A percentile compares a stretch with the other conserved stretches of the same genome.
Evolutionary conservation across 1,140 invertebrate genomes (phyloP).

Genomic region (Leptonema lineaticorne): DNA sequence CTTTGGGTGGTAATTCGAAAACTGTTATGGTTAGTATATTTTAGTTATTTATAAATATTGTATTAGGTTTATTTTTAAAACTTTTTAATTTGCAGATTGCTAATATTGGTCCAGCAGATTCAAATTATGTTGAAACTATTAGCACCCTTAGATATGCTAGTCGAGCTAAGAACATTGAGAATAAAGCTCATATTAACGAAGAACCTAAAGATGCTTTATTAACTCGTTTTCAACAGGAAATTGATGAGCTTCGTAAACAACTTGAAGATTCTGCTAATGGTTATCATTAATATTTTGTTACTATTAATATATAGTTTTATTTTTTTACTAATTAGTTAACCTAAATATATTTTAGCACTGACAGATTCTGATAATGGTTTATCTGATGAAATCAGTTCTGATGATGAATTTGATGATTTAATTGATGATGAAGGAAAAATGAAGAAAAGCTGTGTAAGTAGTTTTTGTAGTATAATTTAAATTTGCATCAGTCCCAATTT

Average conservation of each 20-base stretch:
- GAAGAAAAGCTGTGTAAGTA: conserved; percentile 42
- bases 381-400: conserved; percentile 41
- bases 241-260: conserved; percentile 86
- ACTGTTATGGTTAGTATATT: conserved; percentile 78
- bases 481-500: neutral
- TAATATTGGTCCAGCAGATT: conserved; percentile 93
- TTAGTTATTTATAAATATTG: conserved; percentile 1
- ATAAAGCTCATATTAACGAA: conserved; percentile 94
- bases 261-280: conserved; percentile 64
- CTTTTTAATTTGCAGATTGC: conserved; percentile 60
- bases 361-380: conserved; percentile 43
- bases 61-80: neutral
- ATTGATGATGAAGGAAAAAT: conserved; percentile 46
- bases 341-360: neutral
- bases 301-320: neutral
- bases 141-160: conserved; percentile 96
- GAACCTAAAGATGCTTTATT: conserved; percentile 97
- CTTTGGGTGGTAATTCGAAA: conserved; percentile 94
- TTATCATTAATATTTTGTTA: conserved; percentile 34
- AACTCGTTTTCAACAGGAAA: conserved; percentile 94
- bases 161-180: conserved; percentile 96
- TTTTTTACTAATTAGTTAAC: neutral
- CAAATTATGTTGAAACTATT: conserved; percentile 97
- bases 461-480: conserved; percentile 16
- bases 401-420: conserved; percentile 41